Base-by-base conservation (phyloP, 2,113 vertebrate species). In the Camelus bactrianus region DNA sequence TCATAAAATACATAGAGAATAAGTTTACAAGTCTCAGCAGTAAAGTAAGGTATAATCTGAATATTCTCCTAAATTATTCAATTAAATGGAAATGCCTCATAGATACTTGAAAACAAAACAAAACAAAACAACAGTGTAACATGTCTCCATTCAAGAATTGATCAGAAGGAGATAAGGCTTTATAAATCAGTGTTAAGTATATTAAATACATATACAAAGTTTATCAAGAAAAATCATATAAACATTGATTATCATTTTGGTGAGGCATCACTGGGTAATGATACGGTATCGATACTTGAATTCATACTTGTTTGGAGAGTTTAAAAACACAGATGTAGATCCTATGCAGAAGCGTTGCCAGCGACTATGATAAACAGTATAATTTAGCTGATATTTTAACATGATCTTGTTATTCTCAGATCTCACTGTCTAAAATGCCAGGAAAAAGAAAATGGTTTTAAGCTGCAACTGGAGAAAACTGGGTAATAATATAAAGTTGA, bases 321-420 rank as follows among this genome's bases (percentile, higher is more conserved):
- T 79, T 54, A 64, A 96, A 91, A 90, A 17, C 26, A 89, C 19
- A 69, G 22, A 88, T 8, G 19, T 56, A 58, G 87, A 75, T 48
- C 38, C 8, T 76, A 65, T 2, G 24, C 54, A 52, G 60, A 64
- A 70, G 14, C 12, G 30, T 13, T 42, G 7, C 20, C 48, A 58
- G 2, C 65, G 42, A 67, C 38, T 70, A 52, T 22, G n/a, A 62
- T 20, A 58, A 88, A 86, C 16, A 8, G 5, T 52, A 84, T 93
- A 50, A 88, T 81, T 73, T 38, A 88, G n/a, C 13, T 93, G 70
- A 46, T 80, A 82, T 42, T 87, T 75, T 60, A 95, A 81, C 80
- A 64, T 3, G 8, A 48, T 73, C 67, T 77, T 91, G 8, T 79
- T 83, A 93, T 67, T 93, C 24, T 93, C 6, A 32, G 46, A 83